Evolutionary conservation across 2,797 vertebrate species (phyloP).

Genomic region (Hipposideros larvatus): DNA sequence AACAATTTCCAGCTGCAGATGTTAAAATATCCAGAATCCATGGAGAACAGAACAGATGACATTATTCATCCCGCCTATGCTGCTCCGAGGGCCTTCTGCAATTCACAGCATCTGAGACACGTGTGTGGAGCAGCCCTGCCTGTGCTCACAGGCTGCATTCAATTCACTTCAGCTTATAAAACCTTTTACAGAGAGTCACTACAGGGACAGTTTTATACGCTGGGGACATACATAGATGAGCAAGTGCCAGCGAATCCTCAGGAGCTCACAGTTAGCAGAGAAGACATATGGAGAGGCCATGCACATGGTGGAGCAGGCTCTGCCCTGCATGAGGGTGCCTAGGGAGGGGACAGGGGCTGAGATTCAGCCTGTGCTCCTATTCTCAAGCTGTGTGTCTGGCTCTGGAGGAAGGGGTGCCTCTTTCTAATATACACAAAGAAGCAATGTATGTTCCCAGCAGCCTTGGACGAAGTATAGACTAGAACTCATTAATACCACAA

Average conservation of each 20-base stretch:
- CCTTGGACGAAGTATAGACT: not conserved
- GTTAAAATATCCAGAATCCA: constrained; percentile 27
- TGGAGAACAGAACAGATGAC: not conserved
- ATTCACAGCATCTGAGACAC: not conserved
- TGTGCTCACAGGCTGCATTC: not conserved
- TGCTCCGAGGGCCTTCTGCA: not conserved
- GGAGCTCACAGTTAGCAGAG: not conserved
- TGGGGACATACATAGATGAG: not conserved
- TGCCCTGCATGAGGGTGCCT: not conserved
- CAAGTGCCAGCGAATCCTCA: not conserved
- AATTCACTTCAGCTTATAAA: not conserved
- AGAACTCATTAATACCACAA: not conserved
- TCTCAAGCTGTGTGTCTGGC: not conserved
- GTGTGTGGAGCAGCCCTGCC: not conserved
- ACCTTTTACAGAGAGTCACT: not conserved
- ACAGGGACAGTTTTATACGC: not conserved
- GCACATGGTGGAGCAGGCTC: not conserved
- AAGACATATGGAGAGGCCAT: not conserved
- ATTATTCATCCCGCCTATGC: not conserved
- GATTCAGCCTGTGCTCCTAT: not conserved
- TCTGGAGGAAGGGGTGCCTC: not conserved
- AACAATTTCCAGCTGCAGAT: constrained; percentile 26
- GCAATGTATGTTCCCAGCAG: not conserved
- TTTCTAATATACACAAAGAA: not conserved
- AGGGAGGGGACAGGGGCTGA: not conserved